A percentile compares a stretch with the other conserved stretches of the same genome.
Conservation (phyloP, 1,140 invertebrate genomes). For the Drosophila pachea region DNA sequence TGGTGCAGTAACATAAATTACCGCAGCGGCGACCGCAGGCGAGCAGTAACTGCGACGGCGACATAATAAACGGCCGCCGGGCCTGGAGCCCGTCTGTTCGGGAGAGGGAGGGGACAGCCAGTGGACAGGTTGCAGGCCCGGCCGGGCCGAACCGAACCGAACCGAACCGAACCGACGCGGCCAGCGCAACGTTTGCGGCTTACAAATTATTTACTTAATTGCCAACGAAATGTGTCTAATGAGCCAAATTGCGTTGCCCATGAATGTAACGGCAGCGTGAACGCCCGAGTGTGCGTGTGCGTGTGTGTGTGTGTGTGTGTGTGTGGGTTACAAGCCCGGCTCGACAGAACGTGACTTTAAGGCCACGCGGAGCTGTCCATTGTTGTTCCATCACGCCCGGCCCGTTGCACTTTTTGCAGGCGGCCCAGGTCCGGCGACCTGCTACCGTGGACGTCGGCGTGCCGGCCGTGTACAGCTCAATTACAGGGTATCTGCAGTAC, state of each 20-base stretch:
- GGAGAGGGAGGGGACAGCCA: neutral
- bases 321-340: neutral
- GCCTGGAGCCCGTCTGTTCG: constrained; percentile 10
- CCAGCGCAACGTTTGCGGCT: constrained; percentile 72
- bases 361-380: neutral
- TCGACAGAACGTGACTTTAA: constrained; percentile 36
- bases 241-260: constrained; percentile 70
- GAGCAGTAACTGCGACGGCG: constrained; percentile 32
- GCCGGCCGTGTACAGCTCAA: neutral
- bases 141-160: neutral
- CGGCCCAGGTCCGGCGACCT: no score
- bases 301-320: neutral
- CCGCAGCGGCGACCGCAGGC: constrained; percentile 66
- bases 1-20: constrained; percentile 76
- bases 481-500: constrained; percentile 15
- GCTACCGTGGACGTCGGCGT: no score
- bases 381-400: neutral
- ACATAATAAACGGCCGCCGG: constrained; percentile 67
- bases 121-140: neutral
- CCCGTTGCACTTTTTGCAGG: neutral
- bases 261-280: constrained; percentile 37
- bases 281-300: constrained; percentile 6
- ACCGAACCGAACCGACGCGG: constrained; percentile 48
- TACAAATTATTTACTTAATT: constrained; percentile 77
- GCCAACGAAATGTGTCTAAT: constrained; percentile 77